Conservation (phyloP, 2,888 invertebrate genomes). For the Aquatica leii region DNA sequence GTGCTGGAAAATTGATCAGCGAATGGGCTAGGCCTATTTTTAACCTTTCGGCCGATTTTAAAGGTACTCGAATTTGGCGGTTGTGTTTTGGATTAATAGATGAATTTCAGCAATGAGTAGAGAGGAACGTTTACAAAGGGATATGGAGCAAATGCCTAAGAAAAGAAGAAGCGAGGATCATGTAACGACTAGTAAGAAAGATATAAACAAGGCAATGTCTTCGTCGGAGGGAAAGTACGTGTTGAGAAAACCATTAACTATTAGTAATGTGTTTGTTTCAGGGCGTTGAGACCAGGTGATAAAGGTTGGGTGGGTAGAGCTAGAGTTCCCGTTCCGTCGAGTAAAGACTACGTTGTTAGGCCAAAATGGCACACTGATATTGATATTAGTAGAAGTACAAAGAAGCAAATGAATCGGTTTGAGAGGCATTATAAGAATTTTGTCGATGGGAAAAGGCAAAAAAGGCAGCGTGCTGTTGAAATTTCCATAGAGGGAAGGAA, state of each 20-base stretch:
- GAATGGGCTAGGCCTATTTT: conserved; percentile 99
- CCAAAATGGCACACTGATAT: conserved; percentile 91
- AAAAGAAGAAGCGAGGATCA: conserved; percentile 63
- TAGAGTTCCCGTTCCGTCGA: conserved; percentile 92
- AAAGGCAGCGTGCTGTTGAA: conserved; percentile 86
- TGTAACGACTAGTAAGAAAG: conserved; percentile 61
- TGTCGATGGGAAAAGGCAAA: conserved; percentile 82
- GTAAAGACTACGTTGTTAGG: conserved; percentile 94
- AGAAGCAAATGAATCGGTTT: conserved; percentile 88
- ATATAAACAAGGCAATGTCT: conserved; percentile 71
- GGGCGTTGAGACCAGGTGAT: conserved; percentile 88
- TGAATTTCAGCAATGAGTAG: conserved; percentile 75
- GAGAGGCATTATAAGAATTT: conserved; percentile 94
- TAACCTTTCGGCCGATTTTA: conserved; percentile 92
- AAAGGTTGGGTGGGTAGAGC: conserved; percentile 95
- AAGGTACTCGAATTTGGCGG: conserved; percentile 59
- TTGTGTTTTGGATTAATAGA: not conserved
- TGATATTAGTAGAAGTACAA: conserved; percentile 82
- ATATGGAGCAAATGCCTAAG: conserved; percentile 84
- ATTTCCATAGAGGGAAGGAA: conserved; percentile 97
- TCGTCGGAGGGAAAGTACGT: conserved; percentile 65
- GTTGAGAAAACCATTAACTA: not conserved
- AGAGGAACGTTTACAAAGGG: conserved; percentile 93
- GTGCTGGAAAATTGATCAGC: conserved; percentile 91
- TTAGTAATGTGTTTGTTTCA: conserved; percentile 49